Base-by-base conservation (phyloP, 1,140 invertebrate species). In the Colletes latitarsis region DNA sequence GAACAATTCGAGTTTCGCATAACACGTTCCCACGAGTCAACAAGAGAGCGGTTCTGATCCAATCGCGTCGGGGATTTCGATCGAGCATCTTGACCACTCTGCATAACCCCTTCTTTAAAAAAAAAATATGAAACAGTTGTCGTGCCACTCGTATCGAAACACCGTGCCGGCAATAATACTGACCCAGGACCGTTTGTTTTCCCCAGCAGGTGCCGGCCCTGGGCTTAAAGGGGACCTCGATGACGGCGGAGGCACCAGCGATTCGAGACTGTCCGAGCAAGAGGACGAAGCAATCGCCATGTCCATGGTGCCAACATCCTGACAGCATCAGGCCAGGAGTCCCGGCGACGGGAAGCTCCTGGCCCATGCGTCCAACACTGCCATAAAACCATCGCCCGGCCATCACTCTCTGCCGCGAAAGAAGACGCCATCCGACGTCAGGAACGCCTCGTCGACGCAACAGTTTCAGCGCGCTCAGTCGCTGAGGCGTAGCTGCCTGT, bases 391-490 rank as follows among this genome's bases (percentile, higher is more conserved):
- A 91, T 81, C 94, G 92, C 82, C 94, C 91, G 83, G 93, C 93
- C 90, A 95, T 94, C 92, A 96, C 93, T 90, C 92, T 55, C 89
- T 96, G 57, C 95, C 95, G 15, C 92, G 95, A n/a, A 94, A 95
- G 83, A 94, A 94, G 81, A 91, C 92, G 10, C 88, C 93, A 19
- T 82, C 86, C 10, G 88, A 92, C 39, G 84, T 89, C 41, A 93
- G 92, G 67, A 92, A 93, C 70, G 92, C 89, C 49, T 88, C 88
- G 60, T 71, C n/a, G 53, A 70, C 75, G 12, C 92, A 81, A 41
- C 91, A 92, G 76, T 96, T 96, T 84, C 95, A 95, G 79, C 94
- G 96, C 10, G 95, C 95, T 75, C 94, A 95, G 5, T 95, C 95
- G 15, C 93, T 94, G 21, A 93, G 96, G 15, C 94, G 96, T 9